Evolutionary conservation across 2,797 vertebrate genomes (phyloP).

Genomic region (Labroides dimidiatus): DNA sequence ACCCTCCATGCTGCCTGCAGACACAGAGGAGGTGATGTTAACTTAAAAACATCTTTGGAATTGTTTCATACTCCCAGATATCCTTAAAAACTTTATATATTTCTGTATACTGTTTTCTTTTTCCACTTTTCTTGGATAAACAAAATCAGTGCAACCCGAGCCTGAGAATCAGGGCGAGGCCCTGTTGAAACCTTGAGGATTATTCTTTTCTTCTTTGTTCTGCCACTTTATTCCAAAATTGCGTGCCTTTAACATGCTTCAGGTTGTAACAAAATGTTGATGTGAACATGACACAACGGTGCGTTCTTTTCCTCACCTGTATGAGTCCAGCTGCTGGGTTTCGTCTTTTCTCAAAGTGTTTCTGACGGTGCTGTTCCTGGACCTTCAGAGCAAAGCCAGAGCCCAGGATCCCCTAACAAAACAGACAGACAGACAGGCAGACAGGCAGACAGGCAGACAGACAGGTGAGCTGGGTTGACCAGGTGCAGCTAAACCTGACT

Average conservation of each 20-base stretch:
- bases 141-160: too few species aligned
- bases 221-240: too few species aligned
- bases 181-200: too few species aligned
- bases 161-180: too few species aligned
- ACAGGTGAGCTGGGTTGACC: conserved; percentile 16
- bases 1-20: conserved; percentile 95
- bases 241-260: too few species aligned
- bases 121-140: too few species aligned
- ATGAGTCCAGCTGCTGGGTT: conserved; percentile 96
- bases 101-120: too few species aligned
- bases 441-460: too few species aligned
- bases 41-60: not conserved
- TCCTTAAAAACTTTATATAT: too few species aligned
- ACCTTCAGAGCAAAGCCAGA: conserved; percentile 99
- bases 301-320: conserved; percentile 85
- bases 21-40: not conserved
- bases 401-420: conserved; percentile 93
- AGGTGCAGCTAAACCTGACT: not conserved
- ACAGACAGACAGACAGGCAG: conserved; percentile 20
- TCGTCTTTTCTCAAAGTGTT: conserved; percentile 97
- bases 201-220: too few species aligned
- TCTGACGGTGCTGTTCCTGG: conserved; percentile 97
- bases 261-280: too few species aligned
- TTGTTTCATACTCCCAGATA: not conserved
- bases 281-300: too few species aligned